A percentile compares a stretch with the other conserved stretches of the same genome.
Evolutionary conservation across 1,140 invertebrate genomes (phyloP).

Genomic region (Thaumatotibia leucotreta): DNA sequence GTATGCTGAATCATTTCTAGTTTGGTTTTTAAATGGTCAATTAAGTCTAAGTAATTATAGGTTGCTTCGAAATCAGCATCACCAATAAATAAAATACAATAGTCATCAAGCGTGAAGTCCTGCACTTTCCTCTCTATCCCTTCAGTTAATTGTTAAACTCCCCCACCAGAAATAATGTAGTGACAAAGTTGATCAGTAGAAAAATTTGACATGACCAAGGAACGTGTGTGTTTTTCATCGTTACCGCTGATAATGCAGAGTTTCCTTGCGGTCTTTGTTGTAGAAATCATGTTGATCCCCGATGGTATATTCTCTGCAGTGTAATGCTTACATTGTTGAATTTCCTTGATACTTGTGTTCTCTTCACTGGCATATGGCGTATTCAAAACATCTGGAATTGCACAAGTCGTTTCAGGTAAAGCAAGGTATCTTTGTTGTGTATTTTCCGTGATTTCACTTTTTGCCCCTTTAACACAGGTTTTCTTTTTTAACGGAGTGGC

Average conservation of each 20-base stretch:
- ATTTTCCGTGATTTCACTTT: too few relatives aligned
- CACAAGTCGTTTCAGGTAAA: too few relatives aligned
- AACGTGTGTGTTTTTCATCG: not conserved
- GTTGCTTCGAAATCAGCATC: not conserved
- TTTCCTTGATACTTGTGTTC: too few relatives aligned
- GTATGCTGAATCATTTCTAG: not conserved
- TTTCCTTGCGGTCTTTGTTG: too few relatives aligned
- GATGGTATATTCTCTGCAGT: too few relatives aligned
- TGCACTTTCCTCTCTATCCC: not conserved
- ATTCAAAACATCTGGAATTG: too few relatives aligned
- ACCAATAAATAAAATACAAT: not conserved
- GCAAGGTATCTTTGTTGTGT: too few relatives aligned
- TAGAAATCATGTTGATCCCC: too few relatives aligned
- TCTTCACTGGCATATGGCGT: too few relatives aligned
- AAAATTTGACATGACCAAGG: not conserved
- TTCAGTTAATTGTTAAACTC: not conserved
- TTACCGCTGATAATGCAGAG: not conserved
- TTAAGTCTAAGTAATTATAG: not conserved
- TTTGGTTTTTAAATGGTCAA: not conserved
- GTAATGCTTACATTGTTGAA: too few relatives aligned
- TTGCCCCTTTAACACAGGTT: too few relatives aligned
- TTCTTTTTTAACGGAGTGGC: too few relatives aligned
- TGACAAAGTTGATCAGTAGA: not conserved
- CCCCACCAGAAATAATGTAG: not conserved
- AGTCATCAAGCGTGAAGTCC: not conserved